Evolutionary conservation across 2,113 vertebrate genomes (phyloP).

Genomic region (Oplegnathus fasciatus): DNA sequence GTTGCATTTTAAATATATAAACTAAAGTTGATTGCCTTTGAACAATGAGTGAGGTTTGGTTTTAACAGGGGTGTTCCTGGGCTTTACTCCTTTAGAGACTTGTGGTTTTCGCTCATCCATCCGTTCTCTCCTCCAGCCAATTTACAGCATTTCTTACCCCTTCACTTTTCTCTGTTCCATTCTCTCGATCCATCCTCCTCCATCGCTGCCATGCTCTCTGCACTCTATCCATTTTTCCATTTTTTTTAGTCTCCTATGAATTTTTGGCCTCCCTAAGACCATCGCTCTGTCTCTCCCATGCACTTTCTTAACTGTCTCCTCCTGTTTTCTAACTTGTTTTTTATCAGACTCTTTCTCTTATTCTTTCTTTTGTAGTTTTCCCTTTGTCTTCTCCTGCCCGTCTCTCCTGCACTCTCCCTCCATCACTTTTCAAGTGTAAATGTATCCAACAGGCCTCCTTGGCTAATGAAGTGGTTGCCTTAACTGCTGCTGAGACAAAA

Average conservation of each 20-base stretch:
- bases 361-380: background rate
- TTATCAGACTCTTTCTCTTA: background rate
- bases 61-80: background rate
- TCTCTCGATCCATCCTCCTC: background rate
- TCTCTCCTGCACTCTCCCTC: background rate
- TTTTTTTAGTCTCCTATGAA: background rate
- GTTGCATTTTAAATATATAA: background rate
- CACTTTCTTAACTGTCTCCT: background rate
- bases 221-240: background rate
- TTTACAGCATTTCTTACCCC: conserved; percentile 2
- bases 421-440: conserved; percentile 72
- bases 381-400: background rate
- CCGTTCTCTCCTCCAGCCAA: conserved; percentile 14
- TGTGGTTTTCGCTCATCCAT: background rate
- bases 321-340: background rate
- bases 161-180: background rate
- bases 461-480: conserved; percentile 64
- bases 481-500: conserved; percentile 28
- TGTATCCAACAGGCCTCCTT: conserved; percentile 57
- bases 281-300: background rate
- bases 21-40: background rate
- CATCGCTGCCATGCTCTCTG: background rate
- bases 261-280: background rate
- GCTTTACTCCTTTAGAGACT: background rate
- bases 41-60: background rate